These are phyloP conservation scores for Symphodus melops DNA, from an alignment of 2,113 vertebrate genomes.

Conservation along the genomic window DNA sequence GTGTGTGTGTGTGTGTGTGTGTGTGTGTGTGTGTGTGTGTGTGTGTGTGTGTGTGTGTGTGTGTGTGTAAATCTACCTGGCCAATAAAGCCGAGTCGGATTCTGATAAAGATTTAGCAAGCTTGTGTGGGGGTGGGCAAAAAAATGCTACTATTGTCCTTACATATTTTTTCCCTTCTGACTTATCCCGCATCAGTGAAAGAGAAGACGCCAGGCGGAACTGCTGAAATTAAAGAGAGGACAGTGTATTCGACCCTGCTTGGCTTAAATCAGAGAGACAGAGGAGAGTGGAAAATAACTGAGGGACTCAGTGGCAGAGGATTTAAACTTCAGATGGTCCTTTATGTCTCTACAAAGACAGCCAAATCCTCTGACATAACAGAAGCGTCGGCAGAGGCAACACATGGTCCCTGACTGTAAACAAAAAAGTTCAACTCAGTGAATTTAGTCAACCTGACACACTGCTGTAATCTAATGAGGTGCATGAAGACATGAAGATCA, in stretches of 20 bases:
- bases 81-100: too few species aligned
- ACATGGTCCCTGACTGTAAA: slow-evolving; percentile 44
- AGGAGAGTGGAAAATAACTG: slow-evolving; percentile 50
- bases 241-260: slow-evolving; percentile 20
- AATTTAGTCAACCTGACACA: background rate
- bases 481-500: background rate
- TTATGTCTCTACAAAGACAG: slow-evolving; percentile 56
- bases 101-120: background rate
- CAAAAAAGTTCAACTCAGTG: slow-evolving; percentile 48
- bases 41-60: too few species aligned
- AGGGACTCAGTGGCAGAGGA: slow-evolving; percentile 29
- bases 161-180: background rate
- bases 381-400: slow-evolving; percentile 46
- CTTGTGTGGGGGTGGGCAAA: background rate
- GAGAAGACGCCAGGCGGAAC: slow-evolving; percentile 5
- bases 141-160: background rate
- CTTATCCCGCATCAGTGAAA: background rate
- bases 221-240: slow-evolving; percentile 33
- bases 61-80: too few species aligned
- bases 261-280: slow-evolving; percentile 17
- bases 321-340: slow-evolving; percentile 63
- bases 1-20: too few species aligned
- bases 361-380: slow-evolving; percentile 74
- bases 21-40: too few species aligned
- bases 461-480: slow-evolving; percentile 4